phyloP scores from a whole-genome alignment of 2,113 vertebrate species.

The Tragulus kanchil region DNA sequence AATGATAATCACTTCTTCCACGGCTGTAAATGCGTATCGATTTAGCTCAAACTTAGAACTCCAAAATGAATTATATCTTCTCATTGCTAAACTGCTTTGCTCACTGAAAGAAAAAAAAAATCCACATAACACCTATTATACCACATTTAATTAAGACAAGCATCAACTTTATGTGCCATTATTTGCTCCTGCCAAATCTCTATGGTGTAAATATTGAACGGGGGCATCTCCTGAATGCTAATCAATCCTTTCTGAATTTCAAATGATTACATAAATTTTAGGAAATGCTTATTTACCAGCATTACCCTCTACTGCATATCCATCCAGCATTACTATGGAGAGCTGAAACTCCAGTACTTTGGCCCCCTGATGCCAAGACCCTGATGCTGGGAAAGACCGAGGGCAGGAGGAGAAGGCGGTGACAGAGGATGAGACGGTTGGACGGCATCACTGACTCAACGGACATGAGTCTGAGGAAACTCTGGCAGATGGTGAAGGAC shows the following conservation, averaged over 20 bases:
- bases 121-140: conserved; percentile 88
- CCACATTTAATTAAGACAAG: conserved; percentile 93
- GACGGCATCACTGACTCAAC: not conserved
- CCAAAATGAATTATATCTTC: conserved; percentile 90
- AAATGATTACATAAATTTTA: conserved; percentile 91
- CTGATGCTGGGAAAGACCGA: not conserved
- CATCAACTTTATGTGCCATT: conserved; percentile 89
- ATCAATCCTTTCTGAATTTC: conserved; percentile 91
- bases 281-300: conserved; percentile 89
- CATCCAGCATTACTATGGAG: conserved; percentile 83
- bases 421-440: not conserved
- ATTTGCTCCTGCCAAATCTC: conserved; percentile 90
- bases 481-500: not conserved
- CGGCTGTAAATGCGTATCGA: conserved; percentile 92
- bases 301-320: conserved; percentile 70
- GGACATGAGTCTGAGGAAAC: not conserved
- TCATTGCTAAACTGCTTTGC: conserved; percentile 89
- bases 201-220: conserved; percentile 92
- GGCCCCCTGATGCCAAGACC: not conserved
- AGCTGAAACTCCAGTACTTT: conserved; percentile 44
- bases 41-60: conserved; percentile 88
- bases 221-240: conserved; percentile 88
- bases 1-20: conserved; percentile 81
- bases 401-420: not conserved
- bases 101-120: conserved; percentile 81